Conservation (phyloP, 2,113 vertebrate species). For the Actenoides lindsayi region DNA sequence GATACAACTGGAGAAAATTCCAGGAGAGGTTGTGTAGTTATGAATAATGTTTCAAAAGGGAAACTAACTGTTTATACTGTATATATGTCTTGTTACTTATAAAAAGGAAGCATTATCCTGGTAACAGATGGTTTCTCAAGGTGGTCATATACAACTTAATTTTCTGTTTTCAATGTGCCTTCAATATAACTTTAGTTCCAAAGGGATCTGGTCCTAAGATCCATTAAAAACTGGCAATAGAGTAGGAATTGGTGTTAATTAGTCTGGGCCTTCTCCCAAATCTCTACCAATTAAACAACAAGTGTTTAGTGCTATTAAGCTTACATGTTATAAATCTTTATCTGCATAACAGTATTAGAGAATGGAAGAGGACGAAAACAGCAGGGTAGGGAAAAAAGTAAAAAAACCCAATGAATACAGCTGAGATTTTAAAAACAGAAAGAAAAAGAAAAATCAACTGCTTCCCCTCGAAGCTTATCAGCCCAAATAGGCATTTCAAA, state of each 20-base stretch:
- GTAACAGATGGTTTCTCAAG: slow-evolving; percentile 35
- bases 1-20: not conserved
- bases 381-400: not conserved
- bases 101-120: not conserved
- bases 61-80: not conserved
- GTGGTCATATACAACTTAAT: not conserved
- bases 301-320: slow-evolving; percentile 37
- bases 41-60: not conserved
- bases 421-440: not conserved
- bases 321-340: not conserved
- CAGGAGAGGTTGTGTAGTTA: not conserved
- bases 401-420: not conserved
- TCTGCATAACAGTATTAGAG: not conserved
- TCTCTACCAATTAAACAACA: slow-evolving; percentile 41
- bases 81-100: not conserved
- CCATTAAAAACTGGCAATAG: slow-evolving; percentile 5
- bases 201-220: slow-evolving; percentile 3
- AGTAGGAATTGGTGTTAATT: slow-evolving; percentile 42
- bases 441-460: not conserved
- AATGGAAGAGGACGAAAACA: not conserved
- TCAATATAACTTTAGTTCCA: not conserved
- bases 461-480: not conserved
- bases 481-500: not conserved
- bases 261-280: slow-evolving; percentile 51
- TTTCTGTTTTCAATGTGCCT: not conserved